These are phyloP conservation scores for Dione vanillae DNA, from an alignment of 2,888 invertebrate species.

Conservation along the genomic window DNA sequence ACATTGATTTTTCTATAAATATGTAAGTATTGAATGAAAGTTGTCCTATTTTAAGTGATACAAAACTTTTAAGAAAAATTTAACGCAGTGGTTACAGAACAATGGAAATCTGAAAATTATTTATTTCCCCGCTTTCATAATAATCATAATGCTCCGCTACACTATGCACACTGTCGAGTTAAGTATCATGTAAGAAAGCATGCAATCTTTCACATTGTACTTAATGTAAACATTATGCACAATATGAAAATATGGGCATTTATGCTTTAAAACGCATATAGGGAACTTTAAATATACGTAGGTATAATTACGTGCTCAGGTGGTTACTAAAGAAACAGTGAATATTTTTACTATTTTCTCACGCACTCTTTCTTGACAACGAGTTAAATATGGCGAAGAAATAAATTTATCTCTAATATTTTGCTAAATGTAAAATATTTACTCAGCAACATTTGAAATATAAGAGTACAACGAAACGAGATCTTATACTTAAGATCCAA, in stretches of 20 bases:
- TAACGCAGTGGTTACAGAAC: background rate
- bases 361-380: no score
- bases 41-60: background rate
- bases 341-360: no score
- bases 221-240: background rate
- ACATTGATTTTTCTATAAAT: no score
- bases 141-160: background rate
- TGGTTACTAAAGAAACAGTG: no score
- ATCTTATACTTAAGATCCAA: no score
- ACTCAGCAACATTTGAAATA: no score
- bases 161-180: background rate
- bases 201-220: background rate
- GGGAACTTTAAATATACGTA: background rate
- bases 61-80: background rate
- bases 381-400: background rate
- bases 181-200: slow-evolving; percentile 1
- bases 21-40: background rate
- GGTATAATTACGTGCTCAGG: no score
- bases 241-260: no score
- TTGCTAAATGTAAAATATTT: background rate
- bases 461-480: no score
- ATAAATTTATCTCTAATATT: background rate
- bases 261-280: background rate
- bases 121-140: slow-evolving; percentile 10
- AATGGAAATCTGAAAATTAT: slow-evolving; percentile 5